Evolutionary conservation across 2,888 invertebrate genomes (phyloP), one percentile per base, ranked within the genome.

Genomic region (Drosophila anceps): DNA sequence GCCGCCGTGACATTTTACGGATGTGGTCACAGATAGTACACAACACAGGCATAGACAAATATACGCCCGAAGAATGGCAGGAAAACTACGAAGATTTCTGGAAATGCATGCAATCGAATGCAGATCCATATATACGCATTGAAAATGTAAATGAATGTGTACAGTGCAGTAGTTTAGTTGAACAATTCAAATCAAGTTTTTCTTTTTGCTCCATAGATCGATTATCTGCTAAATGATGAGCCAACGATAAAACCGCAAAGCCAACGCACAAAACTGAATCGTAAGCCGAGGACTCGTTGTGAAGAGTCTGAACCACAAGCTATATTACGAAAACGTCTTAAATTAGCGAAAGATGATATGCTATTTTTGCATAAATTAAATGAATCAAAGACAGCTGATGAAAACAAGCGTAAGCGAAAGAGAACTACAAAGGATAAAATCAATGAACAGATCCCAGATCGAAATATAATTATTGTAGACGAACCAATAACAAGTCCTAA

Each of bases 1-100:
- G 60, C 0, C 10, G 3, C 0, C 68, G 75, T 9, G 75, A 79
- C 5, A 54, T 78, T 24, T 0, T 7, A 1, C 75, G 75, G 8
- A 8, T 75, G 41, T 78, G 79, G 79, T 1, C 62, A 10, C 72
- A 68, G 24, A 41, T 78, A 10, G 69, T 77, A 0, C 10, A 57
- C 0, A 15, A 29, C 18, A 29, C 41, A 12, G 79, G 70, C 0
- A 43, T 5, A 2, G 37, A 57, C 0, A 67, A 39, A 55, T 74
- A 61, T 46, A 64, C 74, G 0, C 5, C 60, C 9, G 10, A 61
- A 4, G 27, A 68, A 33, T 77, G 77, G 77, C 59, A 70, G 18
- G 31, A 64, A 12, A 12, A 8, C 24, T 78, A 50, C n/a, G 61
- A 58, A 9, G 1, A 43, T 1, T 77, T 77, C 15, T 58, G 13